These are phyloP conservation scores for Odontocerum albicorne DNA, from an alignment of 2,888 invertebrate species.

Conservation along the genomic window DNA sequence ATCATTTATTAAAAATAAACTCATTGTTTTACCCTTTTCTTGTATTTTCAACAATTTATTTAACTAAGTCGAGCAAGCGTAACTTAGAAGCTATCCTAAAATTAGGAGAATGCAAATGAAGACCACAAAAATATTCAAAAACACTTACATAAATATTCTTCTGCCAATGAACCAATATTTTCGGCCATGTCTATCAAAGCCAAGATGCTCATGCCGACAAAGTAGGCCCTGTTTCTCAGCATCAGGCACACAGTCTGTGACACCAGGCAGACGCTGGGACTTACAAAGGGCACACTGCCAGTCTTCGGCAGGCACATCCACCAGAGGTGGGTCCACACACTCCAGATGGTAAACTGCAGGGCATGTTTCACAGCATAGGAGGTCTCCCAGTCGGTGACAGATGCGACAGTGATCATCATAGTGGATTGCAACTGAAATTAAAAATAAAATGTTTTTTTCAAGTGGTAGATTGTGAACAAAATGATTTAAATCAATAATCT, in stretches of 20 bases:
- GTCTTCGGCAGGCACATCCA: constrained; percentile 94
- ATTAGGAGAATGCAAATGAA: too few relatives aligned
- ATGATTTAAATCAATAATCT: too few relatives aligned
- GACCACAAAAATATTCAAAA: constrained; percentile 19
- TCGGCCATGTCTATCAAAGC: constrained; percentile 93
- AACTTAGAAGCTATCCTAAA: too few relatives aligned
- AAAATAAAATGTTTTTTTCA: too few relatives aligned
- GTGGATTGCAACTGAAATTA: constrained; percentile 74
- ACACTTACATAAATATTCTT: constrained; percentile 83
- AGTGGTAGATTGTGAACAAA: too few relatives aligned
- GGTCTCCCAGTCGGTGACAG: constrained; percentile 90
- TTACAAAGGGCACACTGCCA: constrained; percentile 97
- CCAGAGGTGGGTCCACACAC: constrained; percentile 93
- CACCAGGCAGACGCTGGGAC: constrained; percentile 88
- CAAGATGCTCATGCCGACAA: constrained; percentile 91
- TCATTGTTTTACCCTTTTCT: too few relatives aligned
- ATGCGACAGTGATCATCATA: constrained; percentile 93
- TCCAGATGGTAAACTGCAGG: constrained; percentile 97
- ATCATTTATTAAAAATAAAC: too few relatives aligned
- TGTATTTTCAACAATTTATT: too few relatives aligned
- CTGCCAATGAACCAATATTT: constrained; percentile 97
- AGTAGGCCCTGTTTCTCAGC: constrained; percentile 89
- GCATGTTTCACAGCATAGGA: constrained; percentile 97
- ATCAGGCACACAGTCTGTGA: constrained; percentile 89
- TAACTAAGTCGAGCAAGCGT: too few relatives aligned